Conservation (phyloP, 2,797 vertebrate genomes). For the Melopsittacus undulatus region DNA sequence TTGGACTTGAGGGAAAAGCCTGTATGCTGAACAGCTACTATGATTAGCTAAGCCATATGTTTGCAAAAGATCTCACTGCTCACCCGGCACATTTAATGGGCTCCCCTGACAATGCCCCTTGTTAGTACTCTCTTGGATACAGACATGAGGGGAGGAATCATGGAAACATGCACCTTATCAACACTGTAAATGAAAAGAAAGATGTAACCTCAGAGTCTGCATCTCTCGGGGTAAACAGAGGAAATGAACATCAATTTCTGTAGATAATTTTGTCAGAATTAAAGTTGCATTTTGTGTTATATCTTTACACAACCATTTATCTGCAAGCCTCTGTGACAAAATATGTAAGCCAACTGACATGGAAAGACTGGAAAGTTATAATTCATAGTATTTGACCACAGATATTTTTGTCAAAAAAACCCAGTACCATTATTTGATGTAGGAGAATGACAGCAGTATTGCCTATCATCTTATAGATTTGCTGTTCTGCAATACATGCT, state of each 20-base stretch:
- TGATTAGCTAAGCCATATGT: neutral
- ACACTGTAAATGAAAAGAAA: neutral
- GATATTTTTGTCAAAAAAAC: neutral
- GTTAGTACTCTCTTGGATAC: neutral
- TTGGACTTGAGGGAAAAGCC: neutral
- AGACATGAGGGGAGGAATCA: neutral
- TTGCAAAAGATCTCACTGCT: neutral
- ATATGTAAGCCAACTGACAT: neutral
- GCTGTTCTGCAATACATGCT: neutral
- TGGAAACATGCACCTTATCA: neutral
- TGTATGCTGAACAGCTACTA: neutral
- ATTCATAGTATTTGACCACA: neutral
- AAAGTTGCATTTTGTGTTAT: neutral
- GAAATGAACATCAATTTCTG: neutral
- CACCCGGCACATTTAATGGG: neutral
- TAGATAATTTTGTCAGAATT: neutral
- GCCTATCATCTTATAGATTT: neutral
- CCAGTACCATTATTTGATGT: neutral
- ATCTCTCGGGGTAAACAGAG: neutral
- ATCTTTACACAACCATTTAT: neutral
- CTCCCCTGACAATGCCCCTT: neutral
- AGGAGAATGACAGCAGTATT: neutral
- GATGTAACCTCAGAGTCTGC: neutral
- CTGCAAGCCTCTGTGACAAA: neutral
- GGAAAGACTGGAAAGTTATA: neutral